Evolutionary conservation across 2,113 vertebrate genomes (phyloP).

Genomic region (Bujurquina vittata): DNA sequence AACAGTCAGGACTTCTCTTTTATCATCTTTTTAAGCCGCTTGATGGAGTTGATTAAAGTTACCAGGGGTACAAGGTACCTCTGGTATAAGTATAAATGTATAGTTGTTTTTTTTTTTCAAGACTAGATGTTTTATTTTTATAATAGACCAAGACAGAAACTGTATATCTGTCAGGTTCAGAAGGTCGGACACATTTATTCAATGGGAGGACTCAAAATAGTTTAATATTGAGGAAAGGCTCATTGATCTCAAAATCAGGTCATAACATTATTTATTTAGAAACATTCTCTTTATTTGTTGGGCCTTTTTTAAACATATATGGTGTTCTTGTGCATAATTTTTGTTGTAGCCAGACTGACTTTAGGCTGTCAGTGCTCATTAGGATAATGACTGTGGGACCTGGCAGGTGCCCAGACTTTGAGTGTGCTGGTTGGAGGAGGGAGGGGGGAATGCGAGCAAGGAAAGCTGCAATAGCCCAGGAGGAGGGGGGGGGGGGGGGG

Average conservation of each 20-base stretch:
- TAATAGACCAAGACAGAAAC: background rate
- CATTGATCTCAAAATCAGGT: background rate
- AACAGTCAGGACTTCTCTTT: background rate
- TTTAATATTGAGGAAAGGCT: background rate
- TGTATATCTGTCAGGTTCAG: background rate
- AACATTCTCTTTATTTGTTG: background rate
- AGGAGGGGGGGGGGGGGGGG: too few relatives aligned
- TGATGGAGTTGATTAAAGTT: background rate
- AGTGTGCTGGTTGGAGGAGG: slow-evolving; percentile 33
- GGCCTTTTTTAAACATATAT: background rate
- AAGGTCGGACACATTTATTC: background rate
- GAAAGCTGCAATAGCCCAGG: slow-evolving; percentile 46
- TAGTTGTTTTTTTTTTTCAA: background rate
- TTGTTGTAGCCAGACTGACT: slow-evolving; percentile 60
- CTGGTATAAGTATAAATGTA: background rate
- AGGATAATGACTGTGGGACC: slow-evolving; percentile 72
- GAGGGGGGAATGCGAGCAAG: slow-evolving; percentile 14
- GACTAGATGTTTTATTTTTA: background rate
- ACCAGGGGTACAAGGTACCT: too few relatives aligned
- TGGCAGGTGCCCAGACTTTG: slow-evolving; percentile 72
- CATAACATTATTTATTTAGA: background rate
- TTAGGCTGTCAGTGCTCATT: slow-evolving; percentile 69
- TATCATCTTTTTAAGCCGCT: background rate
- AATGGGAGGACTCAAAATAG: background rate
- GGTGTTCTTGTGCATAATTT: background rate